Base-by-base conservation (phyloP, 2,888 invertebrate genomes). In the Lycocerus yunnanus region DNA sequence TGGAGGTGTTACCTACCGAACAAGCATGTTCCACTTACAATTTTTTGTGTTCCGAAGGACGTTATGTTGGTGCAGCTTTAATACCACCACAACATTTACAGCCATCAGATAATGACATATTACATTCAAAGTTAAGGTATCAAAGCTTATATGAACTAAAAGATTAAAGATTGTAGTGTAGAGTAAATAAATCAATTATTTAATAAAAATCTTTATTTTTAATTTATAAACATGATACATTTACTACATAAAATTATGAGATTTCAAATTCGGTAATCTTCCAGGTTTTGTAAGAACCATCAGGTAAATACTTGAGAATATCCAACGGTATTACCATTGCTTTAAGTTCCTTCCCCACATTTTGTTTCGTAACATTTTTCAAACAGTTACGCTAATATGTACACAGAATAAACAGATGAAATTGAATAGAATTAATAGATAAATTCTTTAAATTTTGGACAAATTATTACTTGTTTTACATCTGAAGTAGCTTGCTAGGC, bases 251-350 rank as follows among this genome's bases (percentile, higher is more conserved):
- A 24, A 71, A 9, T 15, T 14, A 14, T 16, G 24, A 16, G n/a
- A 43, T 43, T 43, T 43, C 43, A 15, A 99, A 90, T 88, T 99
- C 99, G 86, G 99, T 98, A 81, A 99, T 97, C 78, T 95, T 96
- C 99, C 99, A 99, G 88, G 99, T 99, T 88, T 99, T 99, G 86
- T 96, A 99, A 72, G 98, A 98, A 85, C 98, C 97, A 88, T 99
- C 99, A 0, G 99, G 99, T 60, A 99, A 89, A 87, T 97, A 99
- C 80, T 99, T 90, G 77, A 99, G 89, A 73, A 99, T 98, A 75
- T 99, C 97, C 77, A 98, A 98, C 18, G 97, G 99, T 83, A 99
- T 98, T 88, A 99, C 99, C 73, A 96, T 91, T 79, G 95, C 97
- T 87, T 99, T 99, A 15, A 99, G 89, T 88, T 99, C 99, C 85